Evolutionary conservation across 2,888 invertebrate genomes (phyloP).

Genomic region (Epinotia ramella): DNA sequence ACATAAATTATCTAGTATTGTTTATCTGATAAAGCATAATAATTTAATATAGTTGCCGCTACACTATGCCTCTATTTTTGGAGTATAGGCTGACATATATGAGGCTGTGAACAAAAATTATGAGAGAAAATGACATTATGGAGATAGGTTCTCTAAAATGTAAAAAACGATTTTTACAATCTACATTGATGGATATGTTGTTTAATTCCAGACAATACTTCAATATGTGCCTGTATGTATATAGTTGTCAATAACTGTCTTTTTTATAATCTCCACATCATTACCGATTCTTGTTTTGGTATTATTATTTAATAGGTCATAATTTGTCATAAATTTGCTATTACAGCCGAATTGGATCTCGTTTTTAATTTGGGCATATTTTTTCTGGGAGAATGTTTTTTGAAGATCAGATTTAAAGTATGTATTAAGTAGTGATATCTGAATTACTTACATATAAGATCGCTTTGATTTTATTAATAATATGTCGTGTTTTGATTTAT

Average conservation of each 20-base stretch:
- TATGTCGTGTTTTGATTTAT: constrained; percentile 5
- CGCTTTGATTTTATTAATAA: constrained; percentile 21
- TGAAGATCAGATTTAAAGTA: constrained; percentile 13
- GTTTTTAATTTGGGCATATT: not conserved
- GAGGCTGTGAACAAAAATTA: constrained; percentile 8
- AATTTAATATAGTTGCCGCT: constrained; percentile 14
- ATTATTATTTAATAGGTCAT: constrained; percentile 9
- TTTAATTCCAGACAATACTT: constrained; percentile 36
- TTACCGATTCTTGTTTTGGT: not conserved
- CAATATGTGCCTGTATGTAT: constrained; percentile 40
- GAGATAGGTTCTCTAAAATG: constrained; percentile 9
- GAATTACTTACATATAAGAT: constrained; percentile 8
- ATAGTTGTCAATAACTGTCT: constrained; percentile 33
- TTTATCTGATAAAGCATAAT: constrained; percentile 24
- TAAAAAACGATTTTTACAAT: not conserved
- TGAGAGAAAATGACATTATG: not conserved
- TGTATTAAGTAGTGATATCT: constrained; percentile 24
- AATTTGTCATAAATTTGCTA: too few species aligned
- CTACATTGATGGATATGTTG: not conserved
- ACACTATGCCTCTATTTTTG: constrained; percentile 4
- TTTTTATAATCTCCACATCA: constrained; percentile 1
- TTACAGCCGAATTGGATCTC: constrained; percentile 23
- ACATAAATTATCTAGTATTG: not conserved
- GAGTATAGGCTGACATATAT: not conserved
- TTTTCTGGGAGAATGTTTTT: constrained; percentile 3